Evolutionary conservation across 53 echinoderm and acorn worm species (phyloP).

Genomic region (Patiria pectinifera): DNA sequence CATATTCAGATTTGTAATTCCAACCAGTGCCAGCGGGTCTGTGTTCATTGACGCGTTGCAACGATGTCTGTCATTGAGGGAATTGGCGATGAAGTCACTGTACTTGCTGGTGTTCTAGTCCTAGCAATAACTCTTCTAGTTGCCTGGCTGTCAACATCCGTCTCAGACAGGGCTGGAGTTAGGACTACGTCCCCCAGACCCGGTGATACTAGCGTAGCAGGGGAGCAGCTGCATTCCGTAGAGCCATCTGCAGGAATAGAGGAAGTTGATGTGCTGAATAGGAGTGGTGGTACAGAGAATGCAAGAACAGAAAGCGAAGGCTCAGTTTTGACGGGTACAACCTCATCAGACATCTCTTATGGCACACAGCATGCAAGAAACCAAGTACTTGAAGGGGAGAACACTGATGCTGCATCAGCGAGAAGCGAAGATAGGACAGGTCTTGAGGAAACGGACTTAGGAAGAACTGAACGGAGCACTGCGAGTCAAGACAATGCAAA

Average conservation of each 20-base stretch:
- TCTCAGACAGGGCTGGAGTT: slow-evolving; percentile 62
- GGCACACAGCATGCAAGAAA: not conserved
- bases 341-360: not conserved
- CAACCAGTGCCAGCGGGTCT: not conserved
- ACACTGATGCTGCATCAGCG: not conserved
- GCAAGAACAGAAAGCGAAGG: not conserved
- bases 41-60: not conserved
- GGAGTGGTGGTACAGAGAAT: slow-evolving; percentile 23
- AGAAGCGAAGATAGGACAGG: slow-evolving; percentile 1
- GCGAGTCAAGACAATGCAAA: not conserved
- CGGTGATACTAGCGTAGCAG: slow-evolving; percentile 1
- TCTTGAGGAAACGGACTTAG: slow-evolving; percentile 2
- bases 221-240: not conserved
- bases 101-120: slow-evolving; percentile 76
- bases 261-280: not conserved
- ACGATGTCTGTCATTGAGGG: slow-evolving; percentile 95
- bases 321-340: not conserved
- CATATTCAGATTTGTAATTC: not conserved
- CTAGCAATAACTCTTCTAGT: slow-evolving; percentile 75
- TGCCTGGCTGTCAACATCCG: slow-evolving; percentile 94
- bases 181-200: slow-evolving; percentile 23
- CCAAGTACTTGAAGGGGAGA: not conserved
- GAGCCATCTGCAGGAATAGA: slow-evolving; percentile 8
- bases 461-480: not conserved
- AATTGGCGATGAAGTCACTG: slow-evolving; percentile 96